Evolutionary conservation across 2,797 vertebrate species (phyloP).

Genomic region (Tadarida brasiliensis): DNA sequence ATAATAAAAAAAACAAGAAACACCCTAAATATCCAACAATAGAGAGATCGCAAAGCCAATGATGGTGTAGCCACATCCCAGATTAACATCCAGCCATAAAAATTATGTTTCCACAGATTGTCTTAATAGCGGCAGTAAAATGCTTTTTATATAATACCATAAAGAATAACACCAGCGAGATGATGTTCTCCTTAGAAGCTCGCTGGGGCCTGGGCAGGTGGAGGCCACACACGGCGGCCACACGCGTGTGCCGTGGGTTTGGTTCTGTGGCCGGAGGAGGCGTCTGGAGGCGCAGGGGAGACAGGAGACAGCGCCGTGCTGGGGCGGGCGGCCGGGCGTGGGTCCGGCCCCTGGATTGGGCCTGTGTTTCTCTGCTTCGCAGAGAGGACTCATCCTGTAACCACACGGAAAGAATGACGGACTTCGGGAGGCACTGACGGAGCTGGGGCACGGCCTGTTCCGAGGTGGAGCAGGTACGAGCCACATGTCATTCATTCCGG

Average conservation of each 20-base stretch:
- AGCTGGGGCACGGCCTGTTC: no score
- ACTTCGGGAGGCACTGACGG: no score
- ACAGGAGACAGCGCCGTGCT: rapidly evolving
- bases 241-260: rapidly evolving
- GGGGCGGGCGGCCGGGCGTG: not conserved
- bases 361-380: not conserved
- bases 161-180: not conserved
- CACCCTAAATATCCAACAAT: not conserved
- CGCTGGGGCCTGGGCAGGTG: not conserved
- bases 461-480: no score
- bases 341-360: not conserved
- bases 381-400: not conserved
- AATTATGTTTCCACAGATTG: slow-evolving; percentile 66
- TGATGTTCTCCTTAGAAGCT: not conserved
- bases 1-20: not conserved
- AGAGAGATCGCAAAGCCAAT: not conserved
- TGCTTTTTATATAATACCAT: slow-evolving; percentile 51
- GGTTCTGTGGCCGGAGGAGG: not conserved
- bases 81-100: slow-evolving; percentile 14
- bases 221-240: rapidly evolving
- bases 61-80: not conserved
- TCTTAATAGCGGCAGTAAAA: slow-evolving; percentile 40
- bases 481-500: not conserved
- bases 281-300: no score
- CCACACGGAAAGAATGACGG: not conserved